Evolutionary conservation across 2,888 invertebrate species (phyloP).

Genomic region (Sceliomorpha sp.): DNA sequence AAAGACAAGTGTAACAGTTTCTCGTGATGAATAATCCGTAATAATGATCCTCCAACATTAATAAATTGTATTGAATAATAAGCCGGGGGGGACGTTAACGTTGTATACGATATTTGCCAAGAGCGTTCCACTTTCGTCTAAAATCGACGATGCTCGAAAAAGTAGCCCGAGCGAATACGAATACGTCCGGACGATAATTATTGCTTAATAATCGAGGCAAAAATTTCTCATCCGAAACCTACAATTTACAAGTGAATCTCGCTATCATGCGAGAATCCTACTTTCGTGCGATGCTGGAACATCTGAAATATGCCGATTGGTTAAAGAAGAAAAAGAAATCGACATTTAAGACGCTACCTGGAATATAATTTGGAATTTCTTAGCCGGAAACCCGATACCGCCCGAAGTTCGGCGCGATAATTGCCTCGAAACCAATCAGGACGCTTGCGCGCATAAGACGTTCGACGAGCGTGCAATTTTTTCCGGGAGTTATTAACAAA

Average conservation of each 20-base stretch:
- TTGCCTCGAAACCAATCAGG: constrained; percentile 20
- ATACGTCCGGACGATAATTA: constrained; percentile 21
- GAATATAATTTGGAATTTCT: constrained; percentile 45
- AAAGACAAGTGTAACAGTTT: too few relatives aligned
- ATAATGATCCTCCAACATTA: too few relatives aligned
- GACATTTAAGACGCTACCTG: constrained; percentile 14
- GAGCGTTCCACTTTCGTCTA: too few relatives aligned
- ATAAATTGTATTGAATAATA: too few relatives aligned
- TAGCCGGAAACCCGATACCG: constrained; percentile 28
- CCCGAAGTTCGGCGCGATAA: constrained; percentile 29
- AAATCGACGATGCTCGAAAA: constrained; percentile 6
- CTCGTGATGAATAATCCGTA: too few relatives aligned
- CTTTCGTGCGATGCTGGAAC: constrained; percentile 16
- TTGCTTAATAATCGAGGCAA: constrained; percentile 15
- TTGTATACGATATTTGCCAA: too few relatives aligned
- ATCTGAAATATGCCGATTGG: constrained; percentile 17
- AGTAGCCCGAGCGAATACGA: constrained; percentile 3
- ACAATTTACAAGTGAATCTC: constrained; percentile 24
- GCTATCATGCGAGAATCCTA: constrained; percentile 28
- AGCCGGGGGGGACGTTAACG: too few relatives aligned
- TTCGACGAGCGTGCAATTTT: constrained; percentile 15
- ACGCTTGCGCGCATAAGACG: constrained; percentile 13
- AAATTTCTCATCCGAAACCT: constrained; percentile 17
- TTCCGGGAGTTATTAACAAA: constrained; percentile 36
- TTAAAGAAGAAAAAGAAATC: constrained; percentile 9